Conservation (phyloP, 1,140 invertebrate genomes). For the Lucilia cuprina region DNA sequence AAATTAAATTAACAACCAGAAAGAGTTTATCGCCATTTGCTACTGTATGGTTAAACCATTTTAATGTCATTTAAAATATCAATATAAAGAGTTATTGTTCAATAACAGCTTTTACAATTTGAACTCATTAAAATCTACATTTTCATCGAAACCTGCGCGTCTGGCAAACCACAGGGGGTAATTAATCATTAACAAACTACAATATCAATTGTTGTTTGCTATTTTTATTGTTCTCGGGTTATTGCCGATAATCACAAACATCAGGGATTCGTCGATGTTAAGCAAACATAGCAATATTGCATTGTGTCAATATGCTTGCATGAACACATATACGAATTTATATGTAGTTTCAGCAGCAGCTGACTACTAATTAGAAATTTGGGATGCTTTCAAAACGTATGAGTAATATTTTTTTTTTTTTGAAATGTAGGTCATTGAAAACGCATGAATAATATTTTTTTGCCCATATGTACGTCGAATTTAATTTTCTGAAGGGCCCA, state of each 20-base stretch:
- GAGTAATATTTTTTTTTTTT: no score
- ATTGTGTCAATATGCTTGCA: not conserved
- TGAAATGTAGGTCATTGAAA: no score
- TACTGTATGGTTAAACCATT: not conserved
- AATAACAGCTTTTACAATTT: constrained; percentile 10
- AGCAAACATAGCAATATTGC: not conserved
- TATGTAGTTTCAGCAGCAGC: no score
- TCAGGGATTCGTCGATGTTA: not conserved
- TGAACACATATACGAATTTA: no score
- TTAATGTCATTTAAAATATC: not conserved
- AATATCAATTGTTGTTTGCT: not conserved
- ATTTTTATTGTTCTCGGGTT: not conserved
- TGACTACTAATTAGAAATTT: no score
- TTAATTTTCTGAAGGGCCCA: no score
- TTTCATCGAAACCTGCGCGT: not conserved
- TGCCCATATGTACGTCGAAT: no score
- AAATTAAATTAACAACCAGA: not conserved
- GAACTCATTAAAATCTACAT: constrained; percentile 6
- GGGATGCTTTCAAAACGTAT: no score
- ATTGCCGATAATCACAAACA: not conserved
- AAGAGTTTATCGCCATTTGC: not conserved
- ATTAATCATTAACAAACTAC: not conserved
- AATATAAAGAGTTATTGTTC: not conserved
- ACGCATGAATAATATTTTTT: no score
- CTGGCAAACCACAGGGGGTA: not conserved